phyloP scores from a whole-genome alignment of 2,113 vertebrate genomes.

The Apteryx owenii region DNA sequence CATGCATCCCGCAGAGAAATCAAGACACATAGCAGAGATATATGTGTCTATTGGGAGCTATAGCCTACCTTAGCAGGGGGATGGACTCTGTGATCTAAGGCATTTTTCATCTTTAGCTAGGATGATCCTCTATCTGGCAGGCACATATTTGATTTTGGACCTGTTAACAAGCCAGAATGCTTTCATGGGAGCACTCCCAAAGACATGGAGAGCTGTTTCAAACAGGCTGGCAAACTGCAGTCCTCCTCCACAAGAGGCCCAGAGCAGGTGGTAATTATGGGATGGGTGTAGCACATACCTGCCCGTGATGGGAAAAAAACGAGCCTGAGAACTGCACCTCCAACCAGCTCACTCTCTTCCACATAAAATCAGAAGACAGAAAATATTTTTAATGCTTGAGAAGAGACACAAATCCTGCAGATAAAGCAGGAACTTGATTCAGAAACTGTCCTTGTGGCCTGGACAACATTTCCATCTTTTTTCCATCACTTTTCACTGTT shows the following conservation, averaged over 20 bases:
- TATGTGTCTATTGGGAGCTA: neutral
- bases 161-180: neutral
- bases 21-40: neutral
- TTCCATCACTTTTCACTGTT: neutral
- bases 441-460: neutral
- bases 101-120: constrained; percentile 17
- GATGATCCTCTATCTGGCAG: constrained; percentile 8
- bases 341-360: accelerated
- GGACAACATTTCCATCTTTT: neutral
- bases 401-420: neutral
- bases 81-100: neutral
- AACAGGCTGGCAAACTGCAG: neutral
- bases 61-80: neutral
- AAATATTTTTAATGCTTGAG: neutral
- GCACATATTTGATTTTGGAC: constrained; percentile 18
- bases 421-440: neutral
- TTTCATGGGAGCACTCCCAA: constrained; percentile 28
- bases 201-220: neutral
- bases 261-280: constrained; percentile 17
- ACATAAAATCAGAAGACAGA: neutral
- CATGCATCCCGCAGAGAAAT: neutral
- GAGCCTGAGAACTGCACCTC: neutral
- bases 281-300: constrained; percentile 56
- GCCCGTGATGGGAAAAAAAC: constrained; percentile 1
- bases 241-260: constrained; percentile 43